Evolutionary conservation across 2,113 vertebrate species (phyloP), one percentile per base, ranked within the genome.

Genomic region (Numenius arquata): DNA sequence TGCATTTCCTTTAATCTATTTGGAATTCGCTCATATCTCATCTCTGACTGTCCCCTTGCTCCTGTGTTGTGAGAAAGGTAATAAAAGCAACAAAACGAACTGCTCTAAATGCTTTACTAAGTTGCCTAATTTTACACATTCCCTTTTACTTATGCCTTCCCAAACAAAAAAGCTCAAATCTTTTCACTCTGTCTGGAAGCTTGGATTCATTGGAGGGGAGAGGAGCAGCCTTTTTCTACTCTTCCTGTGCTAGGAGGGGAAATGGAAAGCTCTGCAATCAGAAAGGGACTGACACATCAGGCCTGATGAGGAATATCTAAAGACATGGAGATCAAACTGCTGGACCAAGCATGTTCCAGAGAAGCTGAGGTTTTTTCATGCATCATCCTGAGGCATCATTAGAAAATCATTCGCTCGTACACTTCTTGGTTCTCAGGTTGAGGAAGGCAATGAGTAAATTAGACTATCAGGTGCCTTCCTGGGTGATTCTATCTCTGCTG

Each of bases 391-490:
- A 90, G 95, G 92, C 88, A 88, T 52, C 50, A 45, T 76, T 66
- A 88, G 48, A 85, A 95, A 95, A 91, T n/a, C 0, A 6, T 91
- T 95, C 89, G 41, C 59, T 88, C 80, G 58, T 40, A 91, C 61
- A 77, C 14, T 70, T 84, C 73, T 90, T 41, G 5, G 9, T 91
- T 95, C 80, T 90, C 80, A 71, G 12, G 27, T 29, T 89, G 67
- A 92, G 88, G 63, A 94, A 94, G 61, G 40, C 75, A 90, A 48
- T 32, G 32, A 84, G 65, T 87, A 88, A 90, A 85, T 85, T 20
- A 75, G 52, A 88, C 71, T 73, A 32, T 84, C 77, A 72, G 66
- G 71, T 80, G 77, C 65, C 96, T 95, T 92, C 88, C 94, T 95
- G 86, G n/a, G 36, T 96, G 90, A 94, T 77, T 80, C 36, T 78